phyloP scores from a whole-genome alignment of 64 coral and sea anemone species.

The Porites australiensis region DNA sequence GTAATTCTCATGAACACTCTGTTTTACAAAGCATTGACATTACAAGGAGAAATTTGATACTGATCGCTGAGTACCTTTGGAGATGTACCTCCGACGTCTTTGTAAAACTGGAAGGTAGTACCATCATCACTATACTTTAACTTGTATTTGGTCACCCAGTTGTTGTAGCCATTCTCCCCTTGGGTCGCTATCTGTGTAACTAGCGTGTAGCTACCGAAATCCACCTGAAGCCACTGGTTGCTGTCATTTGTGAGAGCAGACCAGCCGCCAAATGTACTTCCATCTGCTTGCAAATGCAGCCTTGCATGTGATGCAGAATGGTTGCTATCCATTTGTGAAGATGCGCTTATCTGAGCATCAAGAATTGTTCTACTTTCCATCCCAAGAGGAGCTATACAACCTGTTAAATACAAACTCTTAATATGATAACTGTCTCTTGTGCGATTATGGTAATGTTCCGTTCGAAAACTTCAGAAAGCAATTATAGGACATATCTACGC shows the following conservation, averaged over 20 bases:
- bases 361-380: background rate
- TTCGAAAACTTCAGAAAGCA: background rate
- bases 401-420: background rate
- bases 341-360: constrained; percentile 24
- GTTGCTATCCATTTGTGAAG: background rate
- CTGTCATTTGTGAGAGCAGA: background rate
- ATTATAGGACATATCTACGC: too few species aligned
- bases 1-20: too few species aligned
- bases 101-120: background rate
- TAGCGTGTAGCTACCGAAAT: background rate
- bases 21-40: too few species aligned
- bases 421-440: background rate
- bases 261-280: constrained; percentile 1
- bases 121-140: constrained; percentile 32
- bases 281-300: constrained; percentile 5
- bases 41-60: too few species aligned
- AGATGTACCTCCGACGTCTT: background rate
- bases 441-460: background rate
- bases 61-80: background rate
- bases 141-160: constrained; percentile 39
- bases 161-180: background rate
- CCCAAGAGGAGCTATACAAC: constrained; percentile 15
- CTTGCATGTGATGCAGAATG: constrained; percentile 20
- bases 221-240: constrained; percentile 23
- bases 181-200: constrained; percentile 32